These are phyloP conservation scores for Melinaea marsaeus DNA, from an alignment of 2,888 invertebrate genomes.

Conservation along the genomic window DNA sequence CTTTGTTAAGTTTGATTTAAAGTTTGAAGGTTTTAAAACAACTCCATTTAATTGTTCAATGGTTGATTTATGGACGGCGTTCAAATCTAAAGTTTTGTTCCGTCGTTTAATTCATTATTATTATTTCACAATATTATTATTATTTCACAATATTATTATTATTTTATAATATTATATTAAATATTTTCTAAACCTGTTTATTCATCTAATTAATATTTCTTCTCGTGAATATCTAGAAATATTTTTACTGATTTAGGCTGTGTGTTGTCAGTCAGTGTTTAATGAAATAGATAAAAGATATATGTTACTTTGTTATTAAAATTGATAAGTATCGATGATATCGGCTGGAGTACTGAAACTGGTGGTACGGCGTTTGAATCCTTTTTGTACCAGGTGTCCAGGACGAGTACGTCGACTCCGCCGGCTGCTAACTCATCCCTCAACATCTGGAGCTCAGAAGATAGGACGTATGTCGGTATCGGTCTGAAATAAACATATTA, in stretches of 20 bases:
- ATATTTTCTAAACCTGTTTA: no score
- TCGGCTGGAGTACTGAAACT: constrained; percentile 95
- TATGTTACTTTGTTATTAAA: constrained; percentile 94
- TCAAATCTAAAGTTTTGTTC: no score
- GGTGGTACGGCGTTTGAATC: constrained; percentile 98
- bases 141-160: no score
- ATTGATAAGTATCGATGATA: constrained; percentile 96
- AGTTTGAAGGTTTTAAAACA: constrained; percentile 16
- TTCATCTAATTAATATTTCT: no score
- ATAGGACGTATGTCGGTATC: constrained; percentile 95
- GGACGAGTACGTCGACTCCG: constrained; percentile 87
- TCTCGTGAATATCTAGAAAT: no score
- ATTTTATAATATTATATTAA: no score
- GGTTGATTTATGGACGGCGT: constrained; percentile 16
- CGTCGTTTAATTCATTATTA: no score
- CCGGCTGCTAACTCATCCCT: constrained; percentile 90
- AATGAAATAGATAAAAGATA: background rate
- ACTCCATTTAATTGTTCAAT: constrained; percentile 28
- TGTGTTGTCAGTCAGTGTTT: no score
- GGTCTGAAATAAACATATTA: constrained; percentile 78
- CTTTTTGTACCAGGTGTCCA: constrained; percentile 97
- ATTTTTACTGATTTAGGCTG: no score
- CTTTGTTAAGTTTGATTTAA: constrained; percentile 25
- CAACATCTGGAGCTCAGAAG: constrained; percentile 92
- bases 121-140: no score